Evolutionary conservation across 2,888 invertebrate species (phyloP), one percentile per base, ranked within the genome.

Genomic region (Zaprionus lineosus): DNA sequence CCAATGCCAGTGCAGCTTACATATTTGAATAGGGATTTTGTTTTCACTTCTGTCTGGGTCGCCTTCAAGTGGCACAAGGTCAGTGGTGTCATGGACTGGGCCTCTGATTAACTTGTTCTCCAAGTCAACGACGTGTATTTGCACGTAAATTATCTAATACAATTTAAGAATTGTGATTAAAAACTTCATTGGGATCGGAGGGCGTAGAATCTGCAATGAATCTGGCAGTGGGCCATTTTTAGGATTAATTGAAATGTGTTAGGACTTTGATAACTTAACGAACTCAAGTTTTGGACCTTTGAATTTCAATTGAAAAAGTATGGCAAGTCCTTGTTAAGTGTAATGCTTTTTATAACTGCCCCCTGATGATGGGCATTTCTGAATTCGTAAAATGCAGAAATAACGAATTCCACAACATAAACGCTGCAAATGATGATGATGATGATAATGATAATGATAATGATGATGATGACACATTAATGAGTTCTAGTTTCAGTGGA

Each of bases 21-120:
- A 71, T 62, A 82, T 79, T 79, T 79, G 79, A 82, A 82, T 79
- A 79, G 78, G 82, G 82, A 78, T 79, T 82, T 82, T 79, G 78
- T 73, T 79, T 77, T 75, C 82, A 77, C 74, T 82, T 65, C 66
- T 81, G 74, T 66, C 82, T 75, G 78, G 64, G 65, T 74, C 73
- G 47, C 40, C 62, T 41, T 61, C 77, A 81, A 82, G 79, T 79
- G 81, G 77, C 82, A 82, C 78, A 79, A 79, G 78, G 78, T 79
- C 78, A 67, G 59, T 67, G 60, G 66, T 65, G 81, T 74, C 61
- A 62, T 56, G 61, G 58, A 53, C 60, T 60, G 28, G 29, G 21
- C 31, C 73, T 26, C 52, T 66, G 72, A 74, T 69, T 69, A 61
- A 82, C 72, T 48, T 51, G 68, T 61, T 52, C 36, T 14, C 40